Conservation (phyloP, 2,888 invertebrate species). For the Tillus elongatus region DNA sequence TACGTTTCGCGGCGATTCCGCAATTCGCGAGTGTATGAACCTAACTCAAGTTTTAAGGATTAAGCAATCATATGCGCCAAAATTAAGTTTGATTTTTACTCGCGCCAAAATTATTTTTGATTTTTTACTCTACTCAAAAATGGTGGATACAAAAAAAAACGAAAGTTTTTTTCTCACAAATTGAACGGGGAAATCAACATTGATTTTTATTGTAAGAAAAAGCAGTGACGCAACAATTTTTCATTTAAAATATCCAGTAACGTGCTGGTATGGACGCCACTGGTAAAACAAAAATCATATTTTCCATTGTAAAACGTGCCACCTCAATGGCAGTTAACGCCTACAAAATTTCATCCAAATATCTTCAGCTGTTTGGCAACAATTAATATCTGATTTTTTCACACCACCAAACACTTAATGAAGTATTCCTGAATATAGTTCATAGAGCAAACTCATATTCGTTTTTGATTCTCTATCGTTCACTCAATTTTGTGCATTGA, state of each 20-base stretch:
- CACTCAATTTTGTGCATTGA: too few relatives aligned
- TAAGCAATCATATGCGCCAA: not conserved
- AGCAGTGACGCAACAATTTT: not conserved
- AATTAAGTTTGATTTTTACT: too few relatives aligned
- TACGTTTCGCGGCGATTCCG: too few relatives aligned
- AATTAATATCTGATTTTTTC: conserved; percentile 1
- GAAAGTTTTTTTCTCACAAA: conserved; percentile 1
- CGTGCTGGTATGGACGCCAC: conserved; percentile 3
- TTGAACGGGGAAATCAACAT: not conserved
- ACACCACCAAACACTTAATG: too few relatives aligned
- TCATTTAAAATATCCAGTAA: not conserved
- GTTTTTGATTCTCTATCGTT: too few relatives aligned
- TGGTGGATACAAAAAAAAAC: not conserved
- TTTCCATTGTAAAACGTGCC: too few relatives aligned
- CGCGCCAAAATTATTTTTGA: conserved; percentile 3
- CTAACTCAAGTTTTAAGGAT: too few relatives aligned
- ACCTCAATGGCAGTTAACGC: conserved; percentile 4
- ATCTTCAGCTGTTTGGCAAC: not conserved
- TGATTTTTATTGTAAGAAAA: not conserved
- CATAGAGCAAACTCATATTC: too few relatives aligned
- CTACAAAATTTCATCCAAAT: conserved; percentile 2
- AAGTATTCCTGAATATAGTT: too few relatives aligned
- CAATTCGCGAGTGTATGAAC: too few relatives aligned
- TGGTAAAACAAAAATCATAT: conserved; percentile 1
- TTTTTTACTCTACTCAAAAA: not conserved